A percentile compares a stretch with the other conserved stretches of the same genome.
Conservation (phyloP, 64 coral and sea anemone genomes). For the Montipora efflorescens region DNA sequence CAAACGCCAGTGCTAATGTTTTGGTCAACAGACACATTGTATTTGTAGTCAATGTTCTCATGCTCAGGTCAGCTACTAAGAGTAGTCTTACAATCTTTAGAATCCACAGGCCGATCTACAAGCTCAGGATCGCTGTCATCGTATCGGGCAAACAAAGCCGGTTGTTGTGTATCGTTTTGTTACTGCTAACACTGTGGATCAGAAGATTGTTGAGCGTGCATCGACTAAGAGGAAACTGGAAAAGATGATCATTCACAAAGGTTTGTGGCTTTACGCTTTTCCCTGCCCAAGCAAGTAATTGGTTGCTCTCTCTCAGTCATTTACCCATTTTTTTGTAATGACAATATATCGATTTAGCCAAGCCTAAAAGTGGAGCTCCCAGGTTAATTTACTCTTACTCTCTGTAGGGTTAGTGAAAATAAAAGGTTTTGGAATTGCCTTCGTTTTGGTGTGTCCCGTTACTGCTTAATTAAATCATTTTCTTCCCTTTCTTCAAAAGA, state of each 20-base stretch:
- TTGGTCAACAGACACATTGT: too few species aligned
- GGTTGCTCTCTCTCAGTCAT: background rate
- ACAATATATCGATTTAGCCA: too few species aligned
- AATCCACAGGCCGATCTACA: slow-evolving; percentile 96
- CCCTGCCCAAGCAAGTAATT: background rate
- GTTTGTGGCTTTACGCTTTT: slow-evolving; percentile 17
- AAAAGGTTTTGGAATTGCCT: too few species aligned
- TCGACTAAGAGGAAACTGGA: slow-evolving; percentile 88
- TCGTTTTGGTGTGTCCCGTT: too few species aligned
- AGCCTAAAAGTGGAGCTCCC: too few species aligned
- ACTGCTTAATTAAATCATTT: too few species aligned
- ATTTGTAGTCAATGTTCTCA: background rate
- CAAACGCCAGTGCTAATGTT: too few species aligned
- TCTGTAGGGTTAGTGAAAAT: too few species aligned
- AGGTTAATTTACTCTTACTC: too few species aligned
- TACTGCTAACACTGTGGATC: slow-evolving; percentile 94
- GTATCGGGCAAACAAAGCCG: slow-evolving; percentile 98
- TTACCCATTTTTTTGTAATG: too few species aligned
- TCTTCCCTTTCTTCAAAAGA: too few species aligned
- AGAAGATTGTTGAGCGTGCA: slow-evolving; percentile 96
- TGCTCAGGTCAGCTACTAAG: background rate
- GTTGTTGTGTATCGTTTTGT: slow-evolving; percentile 93
- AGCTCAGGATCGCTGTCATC: slow-evolving; percentile 95
- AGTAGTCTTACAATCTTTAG: slow-evolving; percentile 27
- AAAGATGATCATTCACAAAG: slow-evolving; percentile 99